Evolutionary conservation across 2,113 vertebrate species (phyloP).

Genomic region (Acrocephalus arundinaceus): DNA sequence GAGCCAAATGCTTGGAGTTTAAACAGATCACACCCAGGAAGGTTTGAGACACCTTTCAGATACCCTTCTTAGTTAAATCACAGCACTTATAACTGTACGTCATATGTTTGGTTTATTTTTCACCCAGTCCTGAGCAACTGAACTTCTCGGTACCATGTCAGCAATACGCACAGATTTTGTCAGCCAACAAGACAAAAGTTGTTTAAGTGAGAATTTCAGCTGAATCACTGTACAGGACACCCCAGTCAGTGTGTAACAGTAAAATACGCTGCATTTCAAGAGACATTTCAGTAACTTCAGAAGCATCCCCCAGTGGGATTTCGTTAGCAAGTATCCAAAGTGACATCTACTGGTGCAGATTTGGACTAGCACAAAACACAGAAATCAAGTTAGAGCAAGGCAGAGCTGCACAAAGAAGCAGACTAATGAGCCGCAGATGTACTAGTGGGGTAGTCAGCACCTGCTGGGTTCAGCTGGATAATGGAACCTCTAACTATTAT

Average conservation of each 20-base stretch:
- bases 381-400: not conserved
- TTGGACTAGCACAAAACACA: not conserved
- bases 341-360: conserved; percentile 24
- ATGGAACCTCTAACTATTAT: not conserved
- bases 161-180: not conserved
- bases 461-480: not conserved
- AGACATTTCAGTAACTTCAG: not conserved
- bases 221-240: not conserved
- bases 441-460: not conserved
- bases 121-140: not conserved
- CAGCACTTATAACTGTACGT: not conserved
- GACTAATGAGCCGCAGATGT: not conserved
- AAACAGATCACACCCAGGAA: not conserved
- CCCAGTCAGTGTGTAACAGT: not conserved
- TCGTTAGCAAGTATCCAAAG: not conserved
- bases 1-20: not conserved
- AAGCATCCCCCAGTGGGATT: not conserved
- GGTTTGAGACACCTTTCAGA: not conserved
- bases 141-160: not conserved
- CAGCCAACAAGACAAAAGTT: not conserved
- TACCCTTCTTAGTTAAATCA: not conserved
- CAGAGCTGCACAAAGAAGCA: not conserved
- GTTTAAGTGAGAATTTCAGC: not conserved
- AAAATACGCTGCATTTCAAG: not conserved
- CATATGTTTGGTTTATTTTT: not conserved